A percentile compares a stretch with the other conserved stretches of the same genome.
These are phyloP conservation scores for Hirundo rustica DNA, from an alignment of 2,797 vertebrate species.

Conservation along the genomic window DNA sequence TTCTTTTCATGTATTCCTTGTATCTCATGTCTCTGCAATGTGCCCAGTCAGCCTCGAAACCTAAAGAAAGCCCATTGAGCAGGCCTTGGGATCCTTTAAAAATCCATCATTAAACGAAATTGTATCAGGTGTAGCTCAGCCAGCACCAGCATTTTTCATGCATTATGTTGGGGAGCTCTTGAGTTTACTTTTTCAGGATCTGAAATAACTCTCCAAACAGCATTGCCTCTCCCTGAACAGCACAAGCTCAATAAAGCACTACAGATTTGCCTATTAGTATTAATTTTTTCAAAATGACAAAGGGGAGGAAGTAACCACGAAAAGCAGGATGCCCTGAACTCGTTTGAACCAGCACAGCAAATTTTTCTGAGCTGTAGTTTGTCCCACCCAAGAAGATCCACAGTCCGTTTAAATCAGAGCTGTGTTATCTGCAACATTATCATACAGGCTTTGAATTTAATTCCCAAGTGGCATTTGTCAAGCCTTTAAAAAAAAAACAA, in stretches of 20 bases:
- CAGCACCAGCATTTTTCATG: slow-evolving; percentile 20
- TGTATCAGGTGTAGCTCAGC: slow-evolving; percentile 26
- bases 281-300: slow-evolving; percentile 76
- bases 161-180: neutral
- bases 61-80: slow-evolving; percentile 25
- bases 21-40: slow-evolving; percentile 10
- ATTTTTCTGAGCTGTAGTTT: slow-evolving; percentile 33
- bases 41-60: slow-evolving; percentile 45
- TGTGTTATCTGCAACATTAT: neutral
- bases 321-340: slow-evolving; percentile 62
- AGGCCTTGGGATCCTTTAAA: neutral
- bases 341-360: slow-evolving; percentile 6
- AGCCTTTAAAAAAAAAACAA: neutral
- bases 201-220: neutral
- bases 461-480: slow-evolving; percentile 22
- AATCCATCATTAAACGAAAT: neutral
- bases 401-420: neutral
- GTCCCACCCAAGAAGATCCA: slow-evolving; percentile 9
- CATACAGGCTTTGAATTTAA: slow-evolving; percentile 14
- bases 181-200: slow-evolving; percentile 17
- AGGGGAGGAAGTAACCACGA: slow-evolving; percentile 77
- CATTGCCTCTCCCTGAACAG: neutral
- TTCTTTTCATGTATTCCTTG: slow-evolving; percentile 45
- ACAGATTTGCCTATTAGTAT: slow-evolving; percentile 34
- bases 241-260: neutral